These are phyloP conservation scores for Tethya wilhelma DNA, from an alignment of 37 sponge, comb jelly and placozoan species.

Conservation along the genomic window DNA sequence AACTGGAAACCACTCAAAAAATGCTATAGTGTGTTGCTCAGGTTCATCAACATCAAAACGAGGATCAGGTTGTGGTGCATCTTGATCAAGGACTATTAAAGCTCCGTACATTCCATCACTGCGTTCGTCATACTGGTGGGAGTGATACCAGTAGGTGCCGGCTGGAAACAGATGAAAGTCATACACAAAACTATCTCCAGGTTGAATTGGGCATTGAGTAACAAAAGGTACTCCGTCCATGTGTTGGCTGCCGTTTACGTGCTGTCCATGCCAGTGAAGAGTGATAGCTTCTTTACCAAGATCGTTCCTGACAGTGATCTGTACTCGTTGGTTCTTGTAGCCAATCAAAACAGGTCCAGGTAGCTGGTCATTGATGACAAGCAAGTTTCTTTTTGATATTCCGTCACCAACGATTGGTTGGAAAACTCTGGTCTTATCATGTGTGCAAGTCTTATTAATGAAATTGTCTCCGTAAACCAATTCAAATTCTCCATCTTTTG, in stretches of 20 bases:
- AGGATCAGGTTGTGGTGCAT: not conserved
- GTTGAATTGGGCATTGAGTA: slow-evolving; percentile 65
- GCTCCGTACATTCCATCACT: slow-evolving; percentile 78
- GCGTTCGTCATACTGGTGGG: slow-evolving; percentile 71
- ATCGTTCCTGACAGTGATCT: slow-evolving; percentile 49
- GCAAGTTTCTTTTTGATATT: slow-evolving; percentile 10
- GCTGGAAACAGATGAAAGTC: slow-evolving; percentile 50
- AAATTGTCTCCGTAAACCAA: not conserved
- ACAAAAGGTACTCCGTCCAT: slow-evolving; percentile 77
- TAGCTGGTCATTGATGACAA: slow-evolving; percentile 61
- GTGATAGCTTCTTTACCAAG: slow-evolving; percentile 55
- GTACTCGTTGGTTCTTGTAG: slow-evolving; percentile 26
- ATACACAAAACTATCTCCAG: slow-evolving; percentile 52
- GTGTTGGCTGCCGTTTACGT: slow-evolving; percentile 54
- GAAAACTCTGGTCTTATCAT: too few species aligned
- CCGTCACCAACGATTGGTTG: too few species aligned
- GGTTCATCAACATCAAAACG: slow-evolving; percentile 49
- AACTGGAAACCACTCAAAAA: slow-evolving; percentile 58
- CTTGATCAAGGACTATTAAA: slow-evolving; percentile 52
- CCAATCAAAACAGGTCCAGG: slow-evolving; percentile 71
- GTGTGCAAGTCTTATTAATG: too few species aligned
- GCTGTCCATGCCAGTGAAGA: slow-evolving; percentile 88
- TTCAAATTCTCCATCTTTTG: too few species aligned
- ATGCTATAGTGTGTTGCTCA: slow-evolving; percentile 46
- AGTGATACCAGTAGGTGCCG: slow-evolving; percentile 87